phyloP scores from a whole-genome alignment of 2,888 invertebrate species.

The Sinotaia quadrata region DNA sequence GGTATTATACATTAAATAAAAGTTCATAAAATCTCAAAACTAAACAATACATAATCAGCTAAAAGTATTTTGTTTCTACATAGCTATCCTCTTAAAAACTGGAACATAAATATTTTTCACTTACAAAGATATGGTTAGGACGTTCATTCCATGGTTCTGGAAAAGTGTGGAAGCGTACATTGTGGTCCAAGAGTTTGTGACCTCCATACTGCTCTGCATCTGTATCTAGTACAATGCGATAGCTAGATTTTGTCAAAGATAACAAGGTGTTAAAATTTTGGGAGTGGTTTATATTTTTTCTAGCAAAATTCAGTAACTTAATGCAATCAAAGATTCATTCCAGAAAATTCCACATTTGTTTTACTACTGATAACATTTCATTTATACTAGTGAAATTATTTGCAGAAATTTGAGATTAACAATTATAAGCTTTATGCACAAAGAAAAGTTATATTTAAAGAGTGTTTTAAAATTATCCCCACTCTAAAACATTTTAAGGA shows the following conservation, averaged over 20 bases:
- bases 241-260: constrained; percentile 70
- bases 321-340: too few relatives aligned
- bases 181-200: constrained; percentile 81
- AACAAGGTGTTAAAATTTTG: too few relatives aligned
- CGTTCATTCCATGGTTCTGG: constrained; percentile 82
- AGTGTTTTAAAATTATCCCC: too few relatives aligned
- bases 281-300: too few relatives aligned
- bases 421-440: too few relatives aligned
- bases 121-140: constrained; percentile 76
- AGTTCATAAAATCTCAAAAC: background rate
- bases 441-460: too few relatives aligned
- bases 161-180: constrained; percentile 77
- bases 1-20: background rate
- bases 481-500: too few relatives aligned
- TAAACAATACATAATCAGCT: background rate
- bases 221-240: constrained; percentile 84
- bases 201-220: constrained; percentile 87
- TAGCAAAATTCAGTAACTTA: too few relatives aligned
- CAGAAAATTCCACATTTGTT: too few relatives aligned
- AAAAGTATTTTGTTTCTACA: background rate
- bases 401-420: too few relatives aligned
- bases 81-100: background rate
- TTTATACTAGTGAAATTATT: too few relatives aligned
- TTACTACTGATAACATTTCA: too few relatives aligned
- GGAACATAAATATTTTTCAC: constrained; percentile 30